Conservation (phyloP, 2,797 vertebrate species). For the Gymnothorax javanicus region DNA sequence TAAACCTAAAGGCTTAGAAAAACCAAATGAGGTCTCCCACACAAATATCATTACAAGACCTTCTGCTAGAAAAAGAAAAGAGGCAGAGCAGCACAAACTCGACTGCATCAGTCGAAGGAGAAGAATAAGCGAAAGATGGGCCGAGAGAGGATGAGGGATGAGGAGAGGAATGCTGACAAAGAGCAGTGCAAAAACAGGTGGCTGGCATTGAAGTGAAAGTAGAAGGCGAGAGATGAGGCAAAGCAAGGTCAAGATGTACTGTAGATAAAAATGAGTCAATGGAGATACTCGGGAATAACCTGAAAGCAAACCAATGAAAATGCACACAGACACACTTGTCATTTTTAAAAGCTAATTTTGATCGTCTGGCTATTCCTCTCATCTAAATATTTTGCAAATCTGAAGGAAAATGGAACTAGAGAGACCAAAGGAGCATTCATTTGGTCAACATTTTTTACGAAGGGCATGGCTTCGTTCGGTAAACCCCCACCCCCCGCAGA, state of each 20-base stretch:
- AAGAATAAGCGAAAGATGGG: no score
- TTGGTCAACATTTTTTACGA: neutral
- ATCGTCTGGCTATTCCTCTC: neutral
- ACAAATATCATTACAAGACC: neutral
- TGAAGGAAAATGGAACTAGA: neutral
- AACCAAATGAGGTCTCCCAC: constrained; percentile 6
- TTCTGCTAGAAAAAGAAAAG: neutral
- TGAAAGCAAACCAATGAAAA: neutral
- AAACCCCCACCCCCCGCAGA: neutral
- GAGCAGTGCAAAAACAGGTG: neutral
- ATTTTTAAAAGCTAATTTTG: neutral
- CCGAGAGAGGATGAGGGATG: neutral
- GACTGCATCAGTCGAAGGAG: no score
- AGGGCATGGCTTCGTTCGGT: neutral
- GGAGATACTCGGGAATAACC: neutral
- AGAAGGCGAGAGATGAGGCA: neutral
- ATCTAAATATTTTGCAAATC: neutral
- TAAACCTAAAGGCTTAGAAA: neutral
- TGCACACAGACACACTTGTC: neutral
- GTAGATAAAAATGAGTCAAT: neutral
- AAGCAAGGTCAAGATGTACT: neutral
- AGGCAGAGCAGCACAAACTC: neutral
- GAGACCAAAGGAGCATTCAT: neutral
- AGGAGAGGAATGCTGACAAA: neutral
- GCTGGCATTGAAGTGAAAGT: neutral